Percentiles rank a stretch among this genome's conserved stretches.
Evolutionary conservation across 1,140 invertebrate species (phyloP).

Genomic region (Limonius californicus): DNA sequence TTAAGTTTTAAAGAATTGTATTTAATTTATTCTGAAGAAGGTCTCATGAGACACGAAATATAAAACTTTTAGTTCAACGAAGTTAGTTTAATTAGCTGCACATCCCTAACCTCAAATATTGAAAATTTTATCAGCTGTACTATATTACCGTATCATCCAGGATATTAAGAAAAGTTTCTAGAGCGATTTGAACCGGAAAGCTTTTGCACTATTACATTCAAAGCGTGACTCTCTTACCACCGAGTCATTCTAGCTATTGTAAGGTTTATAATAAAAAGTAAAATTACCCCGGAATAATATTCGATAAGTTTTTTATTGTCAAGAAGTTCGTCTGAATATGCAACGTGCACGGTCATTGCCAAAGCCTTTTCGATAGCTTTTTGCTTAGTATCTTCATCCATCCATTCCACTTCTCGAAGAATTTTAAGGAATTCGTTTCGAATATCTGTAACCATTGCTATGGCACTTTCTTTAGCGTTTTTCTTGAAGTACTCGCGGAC

Average conservation of each 20-base stretch:
- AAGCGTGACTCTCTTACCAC: too few species aligned
- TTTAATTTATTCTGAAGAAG: too few species aligned
- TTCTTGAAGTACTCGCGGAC: constrained; percentile 54
- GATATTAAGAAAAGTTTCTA: not conserved
- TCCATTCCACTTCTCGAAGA: constrained; percentile 63
- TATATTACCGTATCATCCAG: too few species aligned
- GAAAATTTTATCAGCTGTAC: too few species aligned
- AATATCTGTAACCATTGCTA: constrained; percentile 65
- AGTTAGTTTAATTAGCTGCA: too few species aligned
- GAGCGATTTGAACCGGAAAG: too few species aligned
- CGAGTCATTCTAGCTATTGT: not conserved
- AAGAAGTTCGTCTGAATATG: constrained; percentile 57
- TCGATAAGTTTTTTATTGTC: constrained; percentile 54
- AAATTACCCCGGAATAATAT: constrained; percentile 42
- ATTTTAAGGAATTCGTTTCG: constrained; percentile 54
- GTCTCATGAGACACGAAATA: too few species aligned
- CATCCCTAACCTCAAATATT: too few species aligned
- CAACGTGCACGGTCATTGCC: constrained; percentile 54
- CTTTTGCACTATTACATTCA: too few species aligned
- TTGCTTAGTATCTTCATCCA: constrained; percentile 60
- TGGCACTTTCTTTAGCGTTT: constrained; percentile 51
- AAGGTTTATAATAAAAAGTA: not conserved
- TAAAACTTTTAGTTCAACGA: too few species aligned
- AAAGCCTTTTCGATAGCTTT: constrained; percentile 55
- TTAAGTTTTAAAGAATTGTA: too few species aligned